Conservation (phyloP, 2,888 invertebrate species). For the Chloromyia formosa region DNA sequence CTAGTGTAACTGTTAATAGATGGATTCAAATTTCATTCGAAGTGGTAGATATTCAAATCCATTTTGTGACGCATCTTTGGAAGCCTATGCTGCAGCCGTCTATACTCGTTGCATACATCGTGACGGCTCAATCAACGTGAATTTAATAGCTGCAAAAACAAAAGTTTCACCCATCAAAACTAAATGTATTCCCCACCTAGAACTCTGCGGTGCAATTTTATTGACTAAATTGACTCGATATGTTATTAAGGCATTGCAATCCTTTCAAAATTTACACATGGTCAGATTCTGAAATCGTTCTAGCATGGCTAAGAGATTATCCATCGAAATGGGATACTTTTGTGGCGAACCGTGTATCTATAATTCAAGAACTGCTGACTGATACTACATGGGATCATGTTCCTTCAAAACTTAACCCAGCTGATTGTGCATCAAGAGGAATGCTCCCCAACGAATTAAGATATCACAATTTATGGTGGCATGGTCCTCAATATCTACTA, state of each 20-base stretch:
- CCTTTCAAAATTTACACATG: too few relatives aligned
- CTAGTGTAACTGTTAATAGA: too few relatives aligned
- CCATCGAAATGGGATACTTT: not conserved
- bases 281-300: too few relatives aligned
- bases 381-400: not conserved
- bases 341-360: not conserved
- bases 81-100: too few relatives aligned
- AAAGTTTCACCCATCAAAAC: not conserved
- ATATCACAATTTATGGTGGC: not conserved
- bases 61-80: too few relatives aligned
- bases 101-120: too few relatives aligned
- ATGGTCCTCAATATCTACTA: too few relatives aligned
- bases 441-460: not conserved
- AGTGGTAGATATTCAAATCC: too few relatives aligned
- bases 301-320: not conserved
- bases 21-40: too few relatives aligned
- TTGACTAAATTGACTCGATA: not conserved
- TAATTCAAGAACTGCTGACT: not conserved
- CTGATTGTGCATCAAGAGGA: not conserved
- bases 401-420: not conserved
- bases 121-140: too few relatives aligned
- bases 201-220: not conserved
- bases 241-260: too few relatives aligned
- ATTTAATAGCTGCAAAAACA: too few relatives aligned
- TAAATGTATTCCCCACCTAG: not conserved